Evolutionary conservation across 2,797 vertebrate species (phyloP).

Genomic region (Halcyon smyrnensis): DNA sequence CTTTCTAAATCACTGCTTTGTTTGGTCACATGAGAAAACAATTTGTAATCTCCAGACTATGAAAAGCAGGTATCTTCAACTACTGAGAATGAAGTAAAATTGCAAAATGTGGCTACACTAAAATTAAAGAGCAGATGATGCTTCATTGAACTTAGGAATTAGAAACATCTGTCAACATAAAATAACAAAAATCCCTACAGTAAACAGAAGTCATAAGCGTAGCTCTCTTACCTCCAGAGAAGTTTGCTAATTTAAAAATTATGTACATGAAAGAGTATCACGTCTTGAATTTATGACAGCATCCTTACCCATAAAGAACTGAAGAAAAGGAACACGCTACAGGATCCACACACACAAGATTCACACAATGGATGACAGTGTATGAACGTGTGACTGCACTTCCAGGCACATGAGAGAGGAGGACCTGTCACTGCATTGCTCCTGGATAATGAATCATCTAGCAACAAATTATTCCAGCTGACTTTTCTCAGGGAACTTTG

Average conservation of each 20-base stretch:
- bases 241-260: neutral
- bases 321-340: neutral
- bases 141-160: neutral
- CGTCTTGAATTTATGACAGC: neutral
- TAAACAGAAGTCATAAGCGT: neutral
- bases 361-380: accelerated
- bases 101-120: neutral
- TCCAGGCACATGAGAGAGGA: neutral
- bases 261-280: neutral
- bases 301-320: neutral
- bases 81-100: neutral
- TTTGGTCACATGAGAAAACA: neutral
- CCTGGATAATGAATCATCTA: neutral
- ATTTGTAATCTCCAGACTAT: neutral
- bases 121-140: neutral
- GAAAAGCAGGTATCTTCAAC: neutral
- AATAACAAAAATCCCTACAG: neutral
- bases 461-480: neutral
- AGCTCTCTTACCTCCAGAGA: neutral
- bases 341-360: neutral
- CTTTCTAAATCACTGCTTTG: neutral
- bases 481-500: neutral
- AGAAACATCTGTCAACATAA: constrained; percentile 21
- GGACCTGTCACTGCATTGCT: neutral
- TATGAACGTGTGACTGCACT: neutral